These are phyloP conservation scores for Dasysyrphus tricinctus DNA, from an alignment of 2,888 invertebrate genomes.

Conservation along the genomic window DNA sequence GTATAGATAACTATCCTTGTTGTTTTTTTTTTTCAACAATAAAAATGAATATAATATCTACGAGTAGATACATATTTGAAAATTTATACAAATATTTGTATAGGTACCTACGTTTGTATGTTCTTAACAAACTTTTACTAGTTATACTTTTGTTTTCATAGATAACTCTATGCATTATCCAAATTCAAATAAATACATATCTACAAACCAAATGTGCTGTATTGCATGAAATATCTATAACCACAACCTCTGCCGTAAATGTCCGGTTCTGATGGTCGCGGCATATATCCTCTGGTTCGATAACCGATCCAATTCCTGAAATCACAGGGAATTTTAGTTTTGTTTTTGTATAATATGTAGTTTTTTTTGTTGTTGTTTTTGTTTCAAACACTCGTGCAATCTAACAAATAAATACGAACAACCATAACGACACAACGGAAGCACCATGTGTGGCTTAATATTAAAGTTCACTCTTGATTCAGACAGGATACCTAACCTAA, in stretches of 20 bases:
- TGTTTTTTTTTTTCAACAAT: background rate
- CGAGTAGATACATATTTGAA: conserved; percentile 5
- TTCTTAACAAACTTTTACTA: conserved; percentile 16
- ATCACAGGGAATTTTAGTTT: conserved; percentile 31
- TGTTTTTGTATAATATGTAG: background rate
- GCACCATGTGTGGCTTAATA: conserved; percentile 25
- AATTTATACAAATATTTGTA: background rate
- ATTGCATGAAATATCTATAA: conserved; percentile 26
- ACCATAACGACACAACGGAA: conserved; percentile 10
- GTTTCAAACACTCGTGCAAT: conserved; percentile 1
- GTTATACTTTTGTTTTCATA: conserved; percentile 22
- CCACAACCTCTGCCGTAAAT: conserved; percentile 40
- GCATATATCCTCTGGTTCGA: conserved; percentile 54
- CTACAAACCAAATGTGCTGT: conserved; percentile 13
- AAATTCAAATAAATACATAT: conserved; percentile 15
- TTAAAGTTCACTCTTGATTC: conserved; percentile 16
- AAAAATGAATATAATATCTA: too few species aligned
- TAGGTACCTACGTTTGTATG: too few species aligned
- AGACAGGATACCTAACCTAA: background rate
- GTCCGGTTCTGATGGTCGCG: conserved; percentile 46
- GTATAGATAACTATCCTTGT: background rate
- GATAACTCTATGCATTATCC: conserved; percentile 30
- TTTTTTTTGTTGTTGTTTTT: conserved; percentile 6
- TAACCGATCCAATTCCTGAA: conserved; percentile 51
- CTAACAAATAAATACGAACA: conserved; percentile 20